These are phyloP conservation scores for Phengaris arion DNA, from an alignment of 2,888 invertebrate species.

Conservation along the genomic window DNA sequence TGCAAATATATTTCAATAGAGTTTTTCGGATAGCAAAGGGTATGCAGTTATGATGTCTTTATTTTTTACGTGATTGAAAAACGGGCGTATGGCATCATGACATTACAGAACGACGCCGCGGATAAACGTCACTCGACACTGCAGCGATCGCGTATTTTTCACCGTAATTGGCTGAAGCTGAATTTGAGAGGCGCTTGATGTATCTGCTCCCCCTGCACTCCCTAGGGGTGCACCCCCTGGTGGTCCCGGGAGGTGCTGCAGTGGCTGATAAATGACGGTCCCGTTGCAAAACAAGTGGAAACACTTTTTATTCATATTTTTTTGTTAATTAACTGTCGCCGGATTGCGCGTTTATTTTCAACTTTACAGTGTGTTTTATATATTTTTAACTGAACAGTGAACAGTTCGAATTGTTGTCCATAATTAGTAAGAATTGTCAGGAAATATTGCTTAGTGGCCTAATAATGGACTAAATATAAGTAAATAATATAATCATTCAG, in stretches of 20 bases:
- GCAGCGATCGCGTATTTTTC: slow-evolving; percentile 58
- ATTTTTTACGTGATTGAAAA: no score
- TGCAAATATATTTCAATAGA: no score
- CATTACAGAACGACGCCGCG: background rate
- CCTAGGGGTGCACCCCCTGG: slow-evolving; percentile 21
- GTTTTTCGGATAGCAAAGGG: no score
- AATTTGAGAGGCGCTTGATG: slow-evolving; percentile 61
- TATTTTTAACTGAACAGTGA: background rate
- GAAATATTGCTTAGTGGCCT: no score
- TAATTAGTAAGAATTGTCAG: no score
- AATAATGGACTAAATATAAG: no score
- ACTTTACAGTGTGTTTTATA: slow-evolving; percentile 2
- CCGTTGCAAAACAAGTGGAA: slow-evolving; percentile 35
- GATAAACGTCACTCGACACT: slow-evolving; percentile 38
- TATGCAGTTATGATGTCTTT: no score
- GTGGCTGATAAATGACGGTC: slow-evolving; percentile 44
- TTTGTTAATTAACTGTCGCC: slow-evolving; percentile 21
- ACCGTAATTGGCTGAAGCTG: slow-evolving; percentile 61
- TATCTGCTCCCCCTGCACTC: slow-evolving; percentile 39
- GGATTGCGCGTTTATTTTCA: slow-evolving; percentile 1
- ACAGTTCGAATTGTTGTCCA: no score
- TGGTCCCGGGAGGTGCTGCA: slow-evolving; percentile 29
- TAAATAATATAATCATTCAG: no score
- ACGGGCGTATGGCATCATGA: background rate
- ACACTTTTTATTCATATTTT: slow-evolving; percentile 29